Base-by-base conservation (phyloP, 2,113 vertebrate genomes). In the Channa maculata region DNA sequence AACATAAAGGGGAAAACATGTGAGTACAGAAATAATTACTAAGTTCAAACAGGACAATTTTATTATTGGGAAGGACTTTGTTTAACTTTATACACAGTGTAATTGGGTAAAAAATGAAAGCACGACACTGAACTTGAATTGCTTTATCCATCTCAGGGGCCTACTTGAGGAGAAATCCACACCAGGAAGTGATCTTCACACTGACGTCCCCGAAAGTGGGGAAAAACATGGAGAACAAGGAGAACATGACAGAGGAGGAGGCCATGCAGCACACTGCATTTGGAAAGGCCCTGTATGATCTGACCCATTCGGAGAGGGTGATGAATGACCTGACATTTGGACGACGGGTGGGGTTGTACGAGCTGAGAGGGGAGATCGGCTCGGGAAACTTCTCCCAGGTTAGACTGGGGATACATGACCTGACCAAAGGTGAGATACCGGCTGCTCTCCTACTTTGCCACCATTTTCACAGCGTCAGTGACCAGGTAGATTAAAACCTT, bases 381-480 rank as follows among this genome's bases (percentile, higher is more conserved):
- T 82, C 75, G 0, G 94, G 94, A 8, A 95, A 94, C 86, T 95
- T 95, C 77, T 94, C 94, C 50, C 86, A 92, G 38, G 94, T 95
- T 72, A 87, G 86, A 75, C 64, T 95, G 55, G 93, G 92, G 38
- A 90, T 94, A 62, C 94, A 95, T 53, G 88, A 88, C 67, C 71
- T 95, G 82, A 94, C 92, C 58, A 94, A 92, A 91, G 94, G 94
- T 95, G 78, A 89, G 86, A 58, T 38, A 39, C 13, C 50, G 38
- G 6, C 11, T 45, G 8, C 33, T 69, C 58, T 71, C 5, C 10
- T 2, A 24, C 61, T 68, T 33, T 45, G 5, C 12, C 3, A 2
- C 12, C 2, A 50, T 57, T 65, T 66, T 49, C 12, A 57, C 15
- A 59, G 24, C 44, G 44, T 63, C n/a, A 37, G 3, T 38, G 37